These are phyloP conservation scores for Drosophila paramelanica DNA, from an alignment of 2,888 invertebrate species.

Conservation along the genomic window DNA sequence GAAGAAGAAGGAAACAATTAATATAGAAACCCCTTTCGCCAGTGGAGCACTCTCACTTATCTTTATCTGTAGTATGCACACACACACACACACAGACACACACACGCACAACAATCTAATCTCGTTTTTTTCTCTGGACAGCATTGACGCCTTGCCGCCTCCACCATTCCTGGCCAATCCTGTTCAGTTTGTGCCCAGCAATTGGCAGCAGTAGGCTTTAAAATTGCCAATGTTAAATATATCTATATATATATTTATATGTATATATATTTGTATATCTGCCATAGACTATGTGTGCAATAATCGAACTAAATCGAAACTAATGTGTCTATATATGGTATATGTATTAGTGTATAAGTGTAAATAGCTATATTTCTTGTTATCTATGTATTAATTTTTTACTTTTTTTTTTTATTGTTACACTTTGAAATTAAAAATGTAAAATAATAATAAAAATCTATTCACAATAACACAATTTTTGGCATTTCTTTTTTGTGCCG, in stretches of 20 bases:
- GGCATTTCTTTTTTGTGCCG: not conserved
- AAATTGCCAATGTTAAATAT: not conserved
- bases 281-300: not conserved
- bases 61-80: too few species aligned
- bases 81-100: too few species aligned
- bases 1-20: too few species aligned
- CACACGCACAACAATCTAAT: too few species aligned
- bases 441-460: conserved; percentile 37
- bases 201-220: conserved; percentile 61
- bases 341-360: conserved; percentile 39
- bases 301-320: conserved; percentile 20
- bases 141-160: conserved; percentile 65
- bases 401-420: conserved; percentile 21
- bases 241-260: not conserved
- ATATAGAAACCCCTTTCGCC: too few species aligned
- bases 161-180: conserved; percentile 70
- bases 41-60: too few species aligned
- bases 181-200: conserved; percentile 74
- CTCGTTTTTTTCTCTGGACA: conserved; percentile 11
- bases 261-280: not conserved
- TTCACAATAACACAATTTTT: not conserved
- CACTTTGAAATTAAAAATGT: conserved; percentile 33
- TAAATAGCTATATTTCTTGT: conserved; percentile 45
- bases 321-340: conserved; percentile 21
- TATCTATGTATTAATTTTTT: conserved; percentile 15